Evolutionary conservation across 1,140 invertebrate species (phyloP).

Genomic region (Drusus annulatus): DNA sequence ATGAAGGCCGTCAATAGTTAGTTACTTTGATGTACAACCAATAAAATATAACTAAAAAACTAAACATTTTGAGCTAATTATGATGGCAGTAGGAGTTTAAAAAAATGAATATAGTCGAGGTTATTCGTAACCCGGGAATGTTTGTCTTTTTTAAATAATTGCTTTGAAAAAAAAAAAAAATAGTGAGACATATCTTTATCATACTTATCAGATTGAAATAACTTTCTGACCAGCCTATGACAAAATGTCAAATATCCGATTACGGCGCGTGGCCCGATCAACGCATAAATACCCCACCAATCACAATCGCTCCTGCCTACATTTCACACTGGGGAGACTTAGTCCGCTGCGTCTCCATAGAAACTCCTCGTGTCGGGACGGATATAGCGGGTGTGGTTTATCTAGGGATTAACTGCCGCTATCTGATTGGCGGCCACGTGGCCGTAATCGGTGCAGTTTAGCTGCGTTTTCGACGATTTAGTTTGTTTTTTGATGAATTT

Average conservation of each 20-base stretch:
- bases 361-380: slow-evolving; percentile 9
- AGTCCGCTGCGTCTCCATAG: background rate
- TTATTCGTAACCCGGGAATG: too few relatives aligned
- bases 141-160: too few relatives aligned
- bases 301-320: background rate
- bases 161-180: too few relatives aligned
- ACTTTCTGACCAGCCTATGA: background rate
- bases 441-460: slow-evolving; percentile 53
- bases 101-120: too few relatives aligned
- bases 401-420: slow-evolving; percentile 43
- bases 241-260: slow-evolving; percentile 29
- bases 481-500: too few relatives aligned
- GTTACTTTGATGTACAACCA: too few relatives aligned
- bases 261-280: slow-evolving; percentile 24
- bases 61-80: too few relatives aligned
- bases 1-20: too few relatives aligned
- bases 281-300: slow-evolving; percentile 35
- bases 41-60: too few relatives aligned
- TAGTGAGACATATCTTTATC: too few relatives aligned
- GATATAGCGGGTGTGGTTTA: slow-evolving; percentile 39
- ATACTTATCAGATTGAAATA: background rate
- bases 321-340: background rate
- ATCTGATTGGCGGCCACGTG: slow-evolving; percentile 53
- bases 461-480: slow-evolving; percentile 8
- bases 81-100: too few relatives aligned